Evolutionary conservation across 2,888 invertebrate genomes (phyloP).

Genomic region (Ichneumon xanthorius): DNA sequence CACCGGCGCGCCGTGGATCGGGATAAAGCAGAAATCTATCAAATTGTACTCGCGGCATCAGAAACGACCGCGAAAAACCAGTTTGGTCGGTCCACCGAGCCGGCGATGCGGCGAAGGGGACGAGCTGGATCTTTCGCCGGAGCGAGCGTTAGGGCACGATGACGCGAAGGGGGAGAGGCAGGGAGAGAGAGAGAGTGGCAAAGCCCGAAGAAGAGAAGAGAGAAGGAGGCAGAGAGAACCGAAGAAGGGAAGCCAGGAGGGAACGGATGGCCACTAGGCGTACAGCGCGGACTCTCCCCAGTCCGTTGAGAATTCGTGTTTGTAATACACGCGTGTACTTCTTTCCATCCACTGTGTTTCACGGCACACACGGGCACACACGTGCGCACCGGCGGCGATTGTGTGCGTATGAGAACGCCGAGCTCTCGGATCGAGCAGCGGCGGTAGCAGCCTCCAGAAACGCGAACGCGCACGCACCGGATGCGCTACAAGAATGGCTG

Average conservation of each 20-base stretch:
- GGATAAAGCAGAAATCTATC: constrained; percentile 82
- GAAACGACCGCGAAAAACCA: constrained; percentile 83
- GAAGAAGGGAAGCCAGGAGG: constrained; percentile 52
- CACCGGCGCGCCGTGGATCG: constrained; percentile 69
- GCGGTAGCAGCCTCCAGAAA: constrained; percentile 57
- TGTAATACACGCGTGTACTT: constrained; percentile 42
- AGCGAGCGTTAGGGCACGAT: constrained; percentile 58
- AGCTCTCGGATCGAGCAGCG: constrained; percentile 26
- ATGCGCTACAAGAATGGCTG: constrained; percentile 66
- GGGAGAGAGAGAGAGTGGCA: constrained; percentile 14
- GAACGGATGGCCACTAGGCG: constrained; percentile 56
- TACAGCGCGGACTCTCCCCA: constrained; percentile 41
- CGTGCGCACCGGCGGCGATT: neutral
- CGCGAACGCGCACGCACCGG: constrained; percentile 66
- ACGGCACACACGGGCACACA: neutral
- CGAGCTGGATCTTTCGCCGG: constrained; percentile 57
- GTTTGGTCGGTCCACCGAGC: constrained; percentile 81
- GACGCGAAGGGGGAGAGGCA: constrained; percentile 26
- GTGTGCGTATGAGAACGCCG: constrained; percentile 44
- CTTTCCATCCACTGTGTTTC: constrained; percentile 13
- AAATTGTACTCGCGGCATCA: constrained; percentile 82
- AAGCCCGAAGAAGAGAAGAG: constrained; percentile 16
- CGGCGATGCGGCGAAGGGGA: constrained; percentile 50
- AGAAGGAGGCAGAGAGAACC: constrained; percentile 1
- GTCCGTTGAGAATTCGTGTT: constrained; percentile 57